Evolutionary conservation across 2,888 invertebrate species (phyloP), one percentile per base, ranked within the genome.

Genomic region (Tethea ocularis): DNA sequence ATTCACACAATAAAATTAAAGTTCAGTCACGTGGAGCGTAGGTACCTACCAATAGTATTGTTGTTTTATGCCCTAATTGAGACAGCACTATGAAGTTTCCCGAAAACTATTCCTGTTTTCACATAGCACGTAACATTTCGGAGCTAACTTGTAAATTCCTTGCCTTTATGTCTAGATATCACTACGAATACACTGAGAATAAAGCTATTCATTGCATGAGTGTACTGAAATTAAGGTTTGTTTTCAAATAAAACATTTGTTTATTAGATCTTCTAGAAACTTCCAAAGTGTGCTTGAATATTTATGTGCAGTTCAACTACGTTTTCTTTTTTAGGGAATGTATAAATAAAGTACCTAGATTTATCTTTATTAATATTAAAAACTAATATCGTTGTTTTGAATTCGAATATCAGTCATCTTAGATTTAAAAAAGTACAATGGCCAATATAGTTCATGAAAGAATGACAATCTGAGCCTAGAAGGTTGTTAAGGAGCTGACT

Each of bases 41-140:
- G n/a, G n/a, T n/a, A n/a, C n/a, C n/a, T 60, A 61, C 67, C 69
- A 68, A 73, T 74, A 71, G 77, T 75, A 75, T 71, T 66, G 67
- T 63, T 72, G 71, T 72, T 76, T 77, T 78, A 80, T 72, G 71
- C 62, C 63, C 60, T 66, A 33, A 13, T 80, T 80, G 57, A 61
- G 61, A 58, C 62, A 66, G 61, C 60, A 57, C 60, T 57, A 58
- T 67, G 61, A 69, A 71, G 68, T 58, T 61, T 60, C 54, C 59
- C 56, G 56, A 67, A 29, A 74, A 77, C 69, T 78, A 71, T 62
- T 69, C 70, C 62, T 68, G 58, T 64, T 68, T 53, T 66, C 65
- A 67, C 64, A 62, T 52, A 58, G 61, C 66, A 68, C 64, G 69
- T 67, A 62, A 67, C 66, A 61, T 57, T 64, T 63, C 56, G 56